A percentile compares a stretch with the other conserved stretches of the same genome.
Evolutionary conservation across 2,113 vertebrate species (phyloP).

Genomic region (Gymnarchus niloticus): DNA sequence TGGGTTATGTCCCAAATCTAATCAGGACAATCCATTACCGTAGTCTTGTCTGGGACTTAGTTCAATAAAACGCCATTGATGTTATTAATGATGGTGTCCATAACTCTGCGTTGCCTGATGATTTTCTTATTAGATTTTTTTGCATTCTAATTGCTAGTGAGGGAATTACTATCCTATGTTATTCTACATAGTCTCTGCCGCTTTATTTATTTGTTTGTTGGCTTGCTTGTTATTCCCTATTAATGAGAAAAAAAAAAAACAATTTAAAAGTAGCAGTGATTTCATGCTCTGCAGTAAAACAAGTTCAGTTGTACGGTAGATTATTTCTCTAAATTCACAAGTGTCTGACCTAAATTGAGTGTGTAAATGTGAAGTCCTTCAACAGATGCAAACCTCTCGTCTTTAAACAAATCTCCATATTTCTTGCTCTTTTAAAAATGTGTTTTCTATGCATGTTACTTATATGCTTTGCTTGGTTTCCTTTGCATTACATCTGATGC

Average conservation of each 20-base stretch:
- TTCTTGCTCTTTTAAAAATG: not conserved
- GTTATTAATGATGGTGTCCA: not conserved
- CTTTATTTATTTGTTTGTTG: not conserved
- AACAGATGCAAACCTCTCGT: not conserved
- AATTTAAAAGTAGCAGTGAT: not conserved
- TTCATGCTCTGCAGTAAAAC: not conserved
- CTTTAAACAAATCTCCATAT: not conserved
- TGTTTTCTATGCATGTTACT: not conserved
- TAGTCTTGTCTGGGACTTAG: not conserved
- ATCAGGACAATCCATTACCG: constrained; percentile 15
- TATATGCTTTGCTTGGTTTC: not conserved
- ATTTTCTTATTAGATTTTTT: constrained; percentile 5
- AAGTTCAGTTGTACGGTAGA: not conserved
- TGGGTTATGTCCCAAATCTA: constrained; percentile 14
- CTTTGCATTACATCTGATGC: not conserved
- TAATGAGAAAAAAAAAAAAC: not conserved
- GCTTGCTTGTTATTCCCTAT: too few relatives aligned
- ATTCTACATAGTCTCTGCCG: not conserved
- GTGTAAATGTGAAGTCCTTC: not conserved
- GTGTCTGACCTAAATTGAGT: not conserved
- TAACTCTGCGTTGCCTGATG: not conserved
- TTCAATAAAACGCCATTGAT: not conserved
- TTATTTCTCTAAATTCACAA: constrained; percentile 6
- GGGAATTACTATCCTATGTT: not conserved
- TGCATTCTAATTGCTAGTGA: not conserved